These are phyloP conservation scores for Gambusia holbrooki DNA, from an alignment of 2,113 vertebrate species.

Conservation along the genomic window DNA sequence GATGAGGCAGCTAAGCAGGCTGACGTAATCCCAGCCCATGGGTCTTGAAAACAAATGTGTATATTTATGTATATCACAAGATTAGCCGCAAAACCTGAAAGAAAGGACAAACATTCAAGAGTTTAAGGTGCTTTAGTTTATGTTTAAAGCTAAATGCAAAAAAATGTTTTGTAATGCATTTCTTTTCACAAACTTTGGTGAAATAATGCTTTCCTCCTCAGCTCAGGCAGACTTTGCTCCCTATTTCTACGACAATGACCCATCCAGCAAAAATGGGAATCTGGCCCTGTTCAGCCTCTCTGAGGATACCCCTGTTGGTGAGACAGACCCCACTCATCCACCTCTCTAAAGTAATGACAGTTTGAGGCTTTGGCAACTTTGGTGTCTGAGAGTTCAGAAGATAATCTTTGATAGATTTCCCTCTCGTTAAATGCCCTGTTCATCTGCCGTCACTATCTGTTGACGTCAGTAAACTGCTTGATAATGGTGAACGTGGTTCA, in stretches of 20 bases:
- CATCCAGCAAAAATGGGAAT: constrained; percentile 90
- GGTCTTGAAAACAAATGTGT: constrained; percentile 14
- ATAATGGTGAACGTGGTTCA: constrained; percentile 29
- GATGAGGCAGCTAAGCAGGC: constrained; percentile 36
- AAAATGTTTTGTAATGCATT: too few relatives aligned
- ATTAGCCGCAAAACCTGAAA: background rate
- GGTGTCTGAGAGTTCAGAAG: constrained; percentile 23
- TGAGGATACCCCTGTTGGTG: constrained; percentile 92
- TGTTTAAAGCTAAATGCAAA: background rate
- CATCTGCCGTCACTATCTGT: constrained; percentile 47
- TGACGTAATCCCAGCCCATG: constrained; percentile 69
- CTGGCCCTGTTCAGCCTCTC: constrained; percentile 95
- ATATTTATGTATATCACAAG: constrained; percentile 1
- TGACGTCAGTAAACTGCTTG: constrained; percentile 18
- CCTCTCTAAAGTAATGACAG: constrained; percentile 8
- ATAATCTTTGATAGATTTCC: constrained; percentile 50
- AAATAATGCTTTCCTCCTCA: constrained; percentile 49
- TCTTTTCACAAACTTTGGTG: background rate
- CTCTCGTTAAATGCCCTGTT: constrained; percentile 44
- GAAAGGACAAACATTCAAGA: background rate
- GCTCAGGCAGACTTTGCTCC: constrained; percentile 92
- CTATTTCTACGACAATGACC: constrained; percentile 93
- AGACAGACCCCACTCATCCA: constrained; percentile 57
- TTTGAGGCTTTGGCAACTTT: constrained; percentile 1
- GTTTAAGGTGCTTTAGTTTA: background rate